Evolutionary conservation across 2,797 vertebrate genomes (phyloP).

Genomic region (Mastacembelus armatus): DNA sequence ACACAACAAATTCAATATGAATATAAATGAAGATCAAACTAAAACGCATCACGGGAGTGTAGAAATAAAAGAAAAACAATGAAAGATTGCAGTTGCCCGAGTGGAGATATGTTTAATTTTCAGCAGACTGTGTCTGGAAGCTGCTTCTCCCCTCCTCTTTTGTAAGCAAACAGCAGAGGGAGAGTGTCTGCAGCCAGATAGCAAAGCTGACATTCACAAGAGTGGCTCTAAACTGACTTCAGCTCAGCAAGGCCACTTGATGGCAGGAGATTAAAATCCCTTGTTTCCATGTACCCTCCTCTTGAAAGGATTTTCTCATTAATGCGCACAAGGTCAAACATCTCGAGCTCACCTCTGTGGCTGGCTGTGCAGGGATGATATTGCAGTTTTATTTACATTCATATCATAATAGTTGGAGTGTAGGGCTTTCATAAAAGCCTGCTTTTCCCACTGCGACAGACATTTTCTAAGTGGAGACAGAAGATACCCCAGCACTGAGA

Average conservation of each 20-base stretch:
- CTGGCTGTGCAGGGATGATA: conserved; percentile 37
- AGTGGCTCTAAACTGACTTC: conserved; percentile 32
- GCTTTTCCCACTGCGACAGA: conserved; percentile 22
- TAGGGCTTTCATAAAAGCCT: conserved; percentile 38
- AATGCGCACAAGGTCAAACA: conserved; percentile 58
- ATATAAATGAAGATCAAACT: conserved; percentile 79
- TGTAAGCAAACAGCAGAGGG: conserved; percentile 31
- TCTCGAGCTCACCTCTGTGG: conserved; percentile 26
- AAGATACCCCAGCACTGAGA: conserved; percentile 33
- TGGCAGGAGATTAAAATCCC: conserved; percentile 54
- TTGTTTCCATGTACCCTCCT: conserved; percentile 51
- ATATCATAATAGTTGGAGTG: conserved; percentile 6
- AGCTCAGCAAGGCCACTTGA: conserved; percentile 57
- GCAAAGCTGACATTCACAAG: conserved; percentile 43
- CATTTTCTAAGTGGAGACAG: conserved; percentile 43
- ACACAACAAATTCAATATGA: conserved; percentile 77
- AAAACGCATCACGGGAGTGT: conserved; percentile 54
- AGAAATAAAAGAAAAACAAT: conserved; percentile 9
- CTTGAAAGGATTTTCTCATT: conserved; percentile 51
- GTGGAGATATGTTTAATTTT: conserved; percentile 54
- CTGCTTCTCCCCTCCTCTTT: neutral
- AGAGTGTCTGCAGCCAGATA: conserved; percentile 40
- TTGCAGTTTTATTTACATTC: conserved; percentile 57
- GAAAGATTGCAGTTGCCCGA: conserved; percentile 33
- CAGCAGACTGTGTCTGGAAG: conserved; percentile 36